phyloP scores from a whole-genome alignment of 1,140 invertebrate species.

The Leptoteleia sp. region DNA sequence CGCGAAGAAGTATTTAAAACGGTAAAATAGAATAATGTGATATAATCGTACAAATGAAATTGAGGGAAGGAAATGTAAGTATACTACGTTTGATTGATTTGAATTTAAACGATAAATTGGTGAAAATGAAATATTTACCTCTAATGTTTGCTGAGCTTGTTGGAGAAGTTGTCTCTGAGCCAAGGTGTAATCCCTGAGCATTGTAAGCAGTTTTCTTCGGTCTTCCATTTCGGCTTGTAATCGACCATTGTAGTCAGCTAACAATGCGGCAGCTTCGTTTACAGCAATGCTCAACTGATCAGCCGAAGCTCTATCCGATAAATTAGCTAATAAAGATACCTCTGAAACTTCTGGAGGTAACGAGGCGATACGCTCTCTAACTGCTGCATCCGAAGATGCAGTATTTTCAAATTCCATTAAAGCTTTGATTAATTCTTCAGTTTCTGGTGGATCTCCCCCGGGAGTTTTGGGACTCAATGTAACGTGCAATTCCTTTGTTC shows the following conservation, averaged over 20 bases:
- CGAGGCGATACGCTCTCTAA: slow-evolving; percentile 95
- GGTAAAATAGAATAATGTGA: no score
- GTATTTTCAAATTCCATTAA: slow-evolving; percentile 93
- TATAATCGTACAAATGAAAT: no score
- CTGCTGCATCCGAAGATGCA: slow-evolving; percentile 95
- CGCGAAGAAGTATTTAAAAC: no score
- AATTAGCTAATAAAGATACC: slow-evolving; percentile 90
- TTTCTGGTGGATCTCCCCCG: slow-evolving; percentile 92
- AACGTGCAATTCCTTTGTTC: slow-evolving; percentile 87
- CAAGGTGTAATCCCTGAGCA: slow-evolving; percentile 93
- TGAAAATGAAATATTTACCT: no score
- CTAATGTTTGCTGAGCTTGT: slow-evolving; percentile 91
- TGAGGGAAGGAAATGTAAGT: no score
- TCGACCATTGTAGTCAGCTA: slow-evolving; percentile 94
- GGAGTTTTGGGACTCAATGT: slow-evolving; percentile 89
- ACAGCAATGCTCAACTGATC: slow-evolving; percentile 88
- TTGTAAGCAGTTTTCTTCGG: slow-evolving; percentile 89
- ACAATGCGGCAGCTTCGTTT: slow-evolving; percentile 91
- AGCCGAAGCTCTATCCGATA: slow-evolving; percentile 88
- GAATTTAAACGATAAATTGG: no score
- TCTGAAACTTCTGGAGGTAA: slow-evolving; percentile 97
- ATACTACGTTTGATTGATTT: no score
- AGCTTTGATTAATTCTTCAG: slow-evolving; percentile 92
- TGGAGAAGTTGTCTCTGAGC: slow-evolving; percentile 91
- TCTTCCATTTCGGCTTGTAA: slow-evolving; percentile 94